Percentiles rank a stretch among this genome's conserved stretches.
Conservation (phyloP, 1,140 invertebrate genomes). For the Apis cerana region DNA sequence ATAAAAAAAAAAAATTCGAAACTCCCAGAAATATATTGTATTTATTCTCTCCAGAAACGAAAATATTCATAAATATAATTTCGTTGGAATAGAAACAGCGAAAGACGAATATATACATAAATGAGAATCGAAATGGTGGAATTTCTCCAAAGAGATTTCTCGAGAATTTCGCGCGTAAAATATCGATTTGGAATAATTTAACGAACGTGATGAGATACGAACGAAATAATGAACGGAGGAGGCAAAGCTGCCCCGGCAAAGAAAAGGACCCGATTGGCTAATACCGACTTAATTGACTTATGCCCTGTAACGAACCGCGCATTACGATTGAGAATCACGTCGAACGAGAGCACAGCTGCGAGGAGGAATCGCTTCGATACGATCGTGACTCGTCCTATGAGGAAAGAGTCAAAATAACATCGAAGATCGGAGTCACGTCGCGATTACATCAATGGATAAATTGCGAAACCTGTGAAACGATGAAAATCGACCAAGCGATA, state of each 20-base stretch:
- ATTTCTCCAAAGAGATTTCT: not conserved
- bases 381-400: conserved; percentile 50
- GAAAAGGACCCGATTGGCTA: conserved; percentile 50
- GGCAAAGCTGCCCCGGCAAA: not conserved
- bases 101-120: too few relatives aligned
- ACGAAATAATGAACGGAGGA: conserved; percentile 16
- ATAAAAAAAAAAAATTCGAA: not conserved
- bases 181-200: not conserved
- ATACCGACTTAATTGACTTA: conserved; percentile 63
- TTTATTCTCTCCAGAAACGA: too few relatives aligned
- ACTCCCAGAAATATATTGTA: not conserved
- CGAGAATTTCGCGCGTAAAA: not conserved
- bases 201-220: conserved; percentile 1
- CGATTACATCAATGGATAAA: conserved; percentile 50
- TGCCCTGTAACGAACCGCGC: conserved; percentile 46
- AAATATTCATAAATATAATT: too few relatives aligned
- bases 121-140: not conserved
- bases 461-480: not conserved
- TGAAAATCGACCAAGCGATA: not conserved
- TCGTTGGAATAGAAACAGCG: too few relatives aligned
- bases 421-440: conserved; percentile 51
- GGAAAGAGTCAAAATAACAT: conserved; percentile 49
- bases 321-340: conserved; percentile 60
- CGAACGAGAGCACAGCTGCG: conserved; percentile 51
- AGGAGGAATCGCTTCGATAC: conserved; percentile 41